Conservation (phyloP, 2,797 vertebrate genomes). For the Cynodonichthys magdalenae region DNA sequence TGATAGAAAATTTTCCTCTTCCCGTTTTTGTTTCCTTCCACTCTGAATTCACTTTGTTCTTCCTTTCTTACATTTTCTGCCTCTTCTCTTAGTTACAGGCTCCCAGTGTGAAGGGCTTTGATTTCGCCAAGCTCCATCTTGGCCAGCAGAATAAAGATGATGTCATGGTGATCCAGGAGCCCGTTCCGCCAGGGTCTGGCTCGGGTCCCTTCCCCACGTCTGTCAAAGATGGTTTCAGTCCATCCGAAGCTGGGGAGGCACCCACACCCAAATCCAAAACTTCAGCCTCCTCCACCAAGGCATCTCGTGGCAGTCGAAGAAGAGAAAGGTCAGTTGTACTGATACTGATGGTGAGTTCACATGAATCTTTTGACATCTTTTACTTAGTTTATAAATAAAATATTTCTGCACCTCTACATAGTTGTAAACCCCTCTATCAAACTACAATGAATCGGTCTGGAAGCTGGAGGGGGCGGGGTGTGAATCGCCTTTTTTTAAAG, state of each 20-base stretch:
- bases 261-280: constrained; percentile 87
- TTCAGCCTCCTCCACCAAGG: constrained; percentile 84
- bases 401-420: too few relatives aligned
- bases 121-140: constrained; percentile 98
- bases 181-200: constrained; percentile 72
- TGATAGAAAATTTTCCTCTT: too few relatives aligned
- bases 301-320: constrained; percentile 83
- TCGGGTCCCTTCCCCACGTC: constrained; percentile 84
- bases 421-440: too few relatives aligned
- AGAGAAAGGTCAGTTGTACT: constrained; percentile 85
- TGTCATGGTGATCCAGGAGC: constrained; percentile 94
- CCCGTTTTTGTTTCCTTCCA: background rate
- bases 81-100: constrained; percentile 69
- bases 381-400: too few relatives aligned
- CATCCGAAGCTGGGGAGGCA: constrained; percentile 89
- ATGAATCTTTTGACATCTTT: background rate
- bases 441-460: too few relatives aligned
- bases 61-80: constrained; percentile 29
- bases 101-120: constrained; percentile 96
- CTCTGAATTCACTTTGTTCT: constrained; percentile 12
- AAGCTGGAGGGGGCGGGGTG: too few relatives aligned
- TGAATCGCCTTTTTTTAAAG: too few relatives aligned
- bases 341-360: background rate
- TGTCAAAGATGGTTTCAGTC: constrained; percentile 86
- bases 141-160: constrained; percentile 97